Evolutionary conservation across 2,113 vertebrate genomes (phyloP), one percentile per base, ranked within the genome.

Genomic region (Ondatra zibethicus): DNA sequence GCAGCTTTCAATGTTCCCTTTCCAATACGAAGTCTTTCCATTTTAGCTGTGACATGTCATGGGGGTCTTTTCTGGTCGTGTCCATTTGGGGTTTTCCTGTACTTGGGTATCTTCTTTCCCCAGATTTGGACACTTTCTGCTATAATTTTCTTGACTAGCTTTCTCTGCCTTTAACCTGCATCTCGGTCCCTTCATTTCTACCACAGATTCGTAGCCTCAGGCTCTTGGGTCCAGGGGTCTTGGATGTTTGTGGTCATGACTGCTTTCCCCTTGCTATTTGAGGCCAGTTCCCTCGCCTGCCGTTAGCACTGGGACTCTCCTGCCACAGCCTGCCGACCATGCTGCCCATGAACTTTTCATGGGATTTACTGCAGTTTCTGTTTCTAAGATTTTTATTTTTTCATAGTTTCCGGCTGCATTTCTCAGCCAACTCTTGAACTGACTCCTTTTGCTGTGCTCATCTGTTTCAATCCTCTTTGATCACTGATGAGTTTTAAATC

Each of bases 281-380:
- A 55, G 33, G 33, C 5, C 19, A 81, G 31, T 36, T 55, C 78
- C 17, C 36, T 14, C 2, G 1, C 33, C 78, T 25, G 52, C 21
- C 36, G 13, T 81, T 23, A n/a, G 21, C 50, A 21, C 50, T 36
- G 47, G 47, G 31, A 23, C 23, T 55, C 77, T 55, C 8, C 33
- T 1, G 4, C 45, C 50, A 6, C 33, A 6, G 50, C 12, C 52
- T 39, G 36, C 52, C 2, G 21, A 3, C 31, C 10, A 0, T 11
- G 52, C 36, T 39, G 23, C 36, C 52, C 52, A 82, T 23, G 23
- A 25, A 6, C 14, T 58, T 82, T 39, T 39, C 55, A 8, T 0
- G 9, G 12, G 78, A 36, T 0, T 81, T 58, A 25, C 1, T 25
- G 52, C 58, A n/a, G 16, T 39, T 61, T 58, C 52, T 36, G 3